phyloP scores from a whole-genome alignment of 2,888 invertebrate genomes.

The Polydrusus tereticollis region DNA sequence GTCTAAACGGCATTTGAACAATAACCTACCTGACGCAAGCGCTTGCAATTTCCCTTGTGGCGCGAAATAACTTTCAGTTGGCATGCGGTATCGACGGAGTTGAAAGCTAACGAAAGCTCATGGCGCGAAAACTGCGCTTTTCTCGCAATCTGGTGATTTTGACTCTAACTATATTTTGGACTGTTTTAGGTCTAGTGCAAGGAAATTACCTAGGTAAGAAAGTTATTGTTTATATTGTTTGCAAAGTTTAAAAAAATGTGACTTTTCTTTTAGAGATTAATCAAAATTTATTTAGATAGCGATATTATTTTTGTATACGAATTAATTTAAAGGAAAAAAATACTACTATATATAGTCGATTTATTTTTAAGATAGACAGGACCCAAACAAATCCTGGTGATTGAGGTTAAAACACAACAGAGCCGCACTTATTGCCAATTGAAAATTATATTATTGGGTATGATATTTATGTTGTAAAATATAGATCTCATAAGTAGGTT shows the following conservation, averaged over 20 bases:
- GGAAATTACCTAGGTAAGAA: constrained; percentile 8
- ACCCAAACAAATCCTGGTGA: no score
- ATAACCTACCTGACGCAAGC: constrained; percentile 17
- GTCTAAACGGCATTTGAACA: neutral
- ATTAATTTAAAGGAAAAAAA: no score
- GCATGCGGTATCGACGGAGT: constrained; percentile 34
- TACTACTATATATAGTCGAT: no score
- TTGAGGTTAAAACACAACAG: no score
- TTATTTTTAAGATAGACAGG: no score
- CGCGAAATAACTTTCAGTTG: constrained; percentile 43
- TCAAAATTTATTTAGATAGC: no score
- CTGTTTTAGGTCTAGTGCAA: constrained; percentile 4
- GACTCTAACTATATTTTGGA: neutral
- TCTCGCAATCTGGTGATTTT: constrained; percentile 27
- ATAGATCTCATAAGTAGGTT: no score
- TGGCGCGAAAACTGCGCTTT: constrained; percentile 42
- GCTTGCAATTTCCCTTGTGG: constrained; percentile 23
- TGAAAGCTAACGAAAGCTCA: constrained; percentile 32
- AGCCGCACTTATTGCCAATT: no score
- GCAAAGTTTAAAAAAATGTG: neutral
- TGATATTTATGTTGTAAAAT: no score
- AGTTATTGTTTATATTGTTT: neutral
- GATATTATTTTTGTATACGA: no score
- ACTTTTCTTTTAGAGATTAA: no score
- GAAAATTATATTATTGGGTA: no score